Evolutionary conservation across 1,140 invertebrate species (phyloP).

Genomic region (Drosophila ambigua): DNA sequence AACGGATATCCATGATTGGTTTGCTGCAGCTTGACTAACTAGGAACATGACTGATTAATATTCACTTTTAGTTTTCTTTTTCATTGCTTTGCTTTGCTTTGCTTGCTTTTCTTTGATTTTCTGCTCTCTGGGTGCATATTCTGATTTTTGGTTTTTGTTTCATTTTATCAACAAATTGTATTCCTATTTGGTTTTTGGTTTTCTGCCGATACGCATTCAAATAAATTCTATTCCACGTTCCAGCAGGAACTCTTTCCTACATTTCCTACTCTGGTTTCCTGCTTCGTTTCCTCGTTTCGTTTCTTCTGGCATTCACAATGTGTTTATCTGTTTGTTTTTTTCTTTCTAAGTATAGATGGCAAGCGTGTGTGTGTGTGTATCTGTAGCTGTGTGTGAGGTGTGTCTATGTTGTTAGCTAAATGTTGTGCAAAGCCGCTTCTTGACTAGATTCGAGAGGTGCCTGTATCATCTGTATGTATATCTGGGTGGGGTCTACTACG

Average conservation of each 20-base stretch:
- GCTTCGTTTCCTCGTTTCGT: neutral
- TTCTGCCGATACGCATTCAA: neutral
- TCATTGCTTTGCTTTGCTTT: too few species aligned
- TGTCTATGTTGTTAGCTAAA: slow-evolving; percentile 4
- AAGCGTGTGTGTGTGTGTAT: slow-evolving; percentile 26
- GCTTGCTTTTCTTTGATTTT: too few species aligned
- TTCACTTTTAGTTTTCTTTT: slow-evolving; percentile 23
- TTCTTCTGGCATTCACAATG: slow-evolving; percentile 54
- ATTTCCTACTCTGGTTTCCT: neutral
- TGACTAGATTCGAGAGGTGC: slow-evolving; percentile 65
- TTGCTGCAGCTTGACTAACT: slow-evolving; percentile 26
- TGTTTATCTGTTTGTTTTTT: slow-evolving; percentile 20
- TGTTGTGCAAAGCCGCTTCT: slow-evolving; percentile 42
- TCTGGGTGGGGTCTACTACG: slow-evolving; percentile 6
- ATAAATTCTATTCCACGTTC: slow-evolving; percentile 49
- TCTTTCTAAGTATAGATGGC: slow-evolving; percentile 35
- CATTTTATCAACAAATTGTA: slow-evolving; percentile 57
- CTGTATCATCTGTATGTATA: slow-evolving; percentile 12
- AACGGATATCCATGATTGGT: slow-evolving; percentile 6
- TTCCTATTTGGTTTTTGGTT: slow-evolving; percentile 16
- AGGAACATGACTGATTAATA: slow-evolving; percentile 39
- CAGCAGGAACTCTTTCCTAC: neutral
- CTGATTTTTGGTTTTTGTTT: slow-evolving; percentile 33
- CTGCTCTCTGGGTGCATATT: too few species aligned
- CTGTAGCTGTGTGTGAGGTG: neutral